Percentiles rank a stretch among this genome's conserved stretches.
Evolutionary conservation across 1,140 invertebrate genomes (phyloP).

Genomic region (Lepidurus packardi): DNA sequence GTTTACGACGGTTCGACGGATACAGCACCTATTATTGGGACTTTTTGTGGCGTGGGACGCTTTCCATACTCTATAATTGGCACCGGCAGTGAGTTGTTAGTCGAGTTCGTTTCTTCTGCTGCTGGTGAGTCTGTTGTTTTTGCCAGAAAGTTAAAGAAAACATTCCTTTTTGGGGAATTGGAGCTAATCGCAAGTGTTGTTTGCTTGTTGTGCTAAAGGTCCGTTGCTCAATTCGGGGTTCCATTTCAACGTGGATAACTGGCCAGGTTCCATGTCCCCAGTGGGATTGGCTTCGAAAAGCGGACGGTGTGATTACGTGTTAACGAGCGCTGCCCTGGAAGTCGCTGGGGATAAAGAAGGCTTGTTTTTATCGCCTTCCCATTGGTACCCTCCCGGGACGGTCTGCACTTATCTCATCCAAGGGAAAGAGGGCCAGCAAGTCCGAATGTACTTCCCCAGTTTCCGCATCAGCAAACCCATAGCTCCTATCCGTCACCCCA

Average conservation of each 20-base stretch:
- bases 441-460: conserved; percentile 78
- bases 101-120: conserved; percentile 83
- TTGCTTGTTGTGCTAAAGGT: conserved; percentile 45
- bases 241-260: conserved; percentile 87
- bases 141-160: not conserved
- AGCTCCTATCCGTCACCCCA: conserved; percentile 56
- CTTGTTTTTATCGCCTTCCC: conserved; percentile 77
- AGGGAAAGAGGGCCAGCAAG: conserved; percentile 73
- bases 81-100: conserved; percentile 78
- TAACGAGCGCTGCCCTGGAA: conserved; percentile 70
- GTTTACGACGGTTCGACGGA: conserved; percentile 88
- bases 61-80: conserved; percentile 91
- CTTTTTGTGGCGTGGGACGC: conserved; percentile 87
- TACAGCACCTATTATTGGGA: conserved; percentile 75
- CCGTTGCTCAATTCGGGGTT: conserved; percentile 84
- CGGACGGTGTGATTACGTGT: conserved; percentile 36
- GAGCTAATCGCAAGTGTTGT: not conserved
- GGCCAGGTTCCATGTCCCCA: conserved; percentile 69
- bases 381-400: conserved; percentile 87
- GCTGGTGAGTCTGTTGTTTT: conserved; percentile 49
- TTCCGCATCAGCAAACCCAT: conserved; percentile 83
- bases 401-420: conserved; percentile 83
- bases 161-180: not conserved
- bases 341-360: conserved; percentile 64
- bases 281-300: conserved; percentile 29